Evolutionary conservation across 2,888 invertebrate genomes (phyloP).

Genomic region (Oligia fasciuncula): DNA sequence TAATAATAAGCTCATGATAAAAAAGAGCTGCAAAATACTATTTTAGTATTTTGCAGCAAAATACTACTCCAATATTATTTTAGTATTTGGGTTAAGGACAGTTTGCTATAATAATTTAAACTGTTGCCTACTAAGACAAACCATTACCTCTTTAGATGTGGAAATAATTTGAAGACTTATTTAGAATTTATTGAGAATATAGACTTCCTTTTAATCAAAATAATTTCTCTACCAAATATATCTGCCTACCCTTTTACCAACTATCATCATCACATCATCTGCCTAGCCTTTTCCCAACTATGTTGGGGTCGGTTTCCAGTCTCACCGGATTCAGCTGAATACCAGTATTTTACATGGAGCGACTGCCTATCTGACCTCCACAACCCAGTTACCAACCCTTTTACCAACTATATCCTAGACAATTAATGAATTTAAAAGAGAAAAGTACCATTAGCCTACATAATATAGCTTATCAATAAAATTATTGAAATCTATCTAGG

Average conservation of each 20-base stretch:
- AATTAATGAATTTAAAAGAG: neutral
- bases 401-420: neutral
- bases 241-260: neutral
- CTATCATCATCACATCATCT: too few species aligned
- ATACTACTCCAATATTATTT: too few species aligned
- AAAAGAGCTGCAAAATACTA: too few species aligned
- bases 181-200: neutral
- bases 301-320: too few species aligned
- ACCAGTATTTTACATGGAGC: too few species aligned
- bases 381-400: neutral
- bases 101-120: neutral
- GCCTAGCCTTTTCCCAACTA: too few species aligned
- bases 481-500: neutral
- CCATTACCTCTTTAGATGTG: neutral
- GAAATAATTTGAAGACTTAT: neutral
- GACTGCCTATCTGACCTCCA: too few species aligned
- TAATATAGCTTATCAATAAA: neutral
- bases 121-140: neutral
- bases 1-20: too few species aligned
- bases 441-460: neutral
- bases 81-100: too few species aligned
- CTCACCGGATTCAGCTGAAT: too few species aligned
- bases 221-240: neutral
- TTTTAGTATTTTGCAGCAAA: too few species aligned
- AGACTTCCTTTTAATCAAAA: neutral